Base-by-base conservation (phyloP, 2,888 invertebrate species). In the Dimorphilus gyrociliatus region DNA sequence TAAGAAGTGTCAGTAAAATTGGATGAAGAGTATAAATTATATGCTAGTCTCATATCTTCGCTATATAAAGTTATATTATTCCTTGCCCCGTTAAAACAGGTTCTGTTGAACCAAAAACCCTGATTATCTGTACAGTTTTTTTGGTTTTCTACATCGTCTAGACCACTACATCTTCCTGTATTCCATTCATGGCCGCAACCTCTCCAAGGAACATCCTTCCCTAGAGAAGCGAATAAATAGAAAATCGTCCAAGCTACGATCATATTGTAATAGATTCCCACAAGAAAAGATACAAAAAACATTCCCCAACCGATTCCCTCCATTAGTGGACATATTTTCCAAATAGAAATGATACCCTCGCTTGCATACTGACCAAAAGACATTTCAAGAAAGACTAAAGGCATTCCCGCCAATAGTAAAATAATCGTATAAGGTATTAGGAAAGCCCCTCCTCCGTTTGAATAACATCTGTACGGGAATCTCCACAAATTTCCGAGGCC, bases 241-340 rank as follows among this genome's bases (percentile, higher is more conserved):
- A 63, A 66, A 23, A 69, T 45, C 2, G 68, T 60, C 67, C 69
- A 69, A 8, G 68, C 66, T 8, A 69, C 60, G 38, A 69, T 63
- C 53, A 69, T 62, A 46, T 68, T 69, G 55, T 69, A 67, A 49
- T 69, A 69, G 37, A 70, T 56, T 15, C 63, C 63, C 21, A 68
- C 61, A 33, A 69, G 47, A 25, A 58, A 54, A 2, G 67, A 68
- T 34, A 69, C 63, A 18, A 66, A 46, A 38, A 69, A 65, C 68
- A 69, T 69, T 16, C 67, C 66, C 47, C 68, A 64, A 4, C 69
- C 69, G 25, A 70, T 55, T 29, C n/a, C n/a, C 29, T 39, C 32
- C n/a, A 40, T 18, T n/a, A 40, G 30, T n/a, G 40, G 40, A 26
- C 32, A 37, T 16, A 40, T 31, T 25, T 39, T 40, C 40, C 40